These are phyloP conservation scores for Torymus texanus DNA, from an alignment of 2,888 invertebrate genomes.

Conservation along the genomic window DNA sequence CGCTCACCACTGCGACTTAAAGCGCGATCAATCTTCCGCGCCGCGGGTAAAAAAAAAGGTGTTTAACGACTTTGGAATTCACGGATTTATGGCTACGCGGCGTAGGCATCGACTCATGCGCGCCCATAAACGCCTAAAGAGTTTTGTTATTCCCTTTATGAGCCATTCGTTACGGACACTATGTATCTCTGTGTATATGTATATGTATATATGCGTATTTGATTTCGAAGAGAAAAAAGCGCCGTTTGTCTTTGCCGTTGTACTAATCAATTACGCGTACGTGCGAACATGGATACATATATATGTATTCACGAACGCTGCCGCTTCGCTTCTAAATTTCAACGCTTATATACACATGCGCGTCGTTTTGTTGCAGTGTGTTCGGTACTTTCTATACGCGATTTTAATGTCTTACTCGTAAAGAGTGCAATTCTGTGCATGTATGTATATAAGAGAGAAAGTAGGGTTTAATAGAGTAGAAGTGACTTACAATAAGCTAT, in stretches of 20 bases:
- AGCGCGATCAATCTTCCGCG: conserved; percentile 11
- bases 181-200: not conserved
- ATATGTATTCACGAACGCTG: not conserved
- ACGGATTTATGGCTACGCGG: conserved; percentile 7
- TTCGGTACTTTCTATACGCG: not conserved
- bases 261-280: conserved; percentile 11
- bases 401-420: not conserved
- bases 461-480: not conserved
- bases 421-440: too few relatives aligned
- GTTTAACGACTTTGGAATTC: conserved; percentile 24
- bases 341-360: too few relatives aligned
- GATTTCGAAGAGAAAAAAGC: conserved; percentile 13
- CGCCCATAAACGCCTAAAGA: conserved; percentile 10
- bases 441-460: not conserved
- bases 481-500: too few relatives aligned
- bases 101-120: conserved; percentile 17
- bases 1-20: not conserved
- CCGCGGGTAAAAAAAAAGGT: not conserved
- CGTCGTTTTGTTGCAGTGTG: not conserved
- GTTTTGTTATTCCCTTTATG: conserved; percentile 20
- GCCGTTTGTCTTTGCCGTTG: conserved; percentile 26
- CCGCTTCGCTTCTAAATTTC: not conserved
- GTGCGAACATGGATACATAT: too few relatives aligned
- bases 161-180: not conserved
- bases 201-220: not conserved